phyloP scores from a whole-genome alignment of 2,888 invertebrate genomes.

The Chrysolina haemoptera region DNA sequence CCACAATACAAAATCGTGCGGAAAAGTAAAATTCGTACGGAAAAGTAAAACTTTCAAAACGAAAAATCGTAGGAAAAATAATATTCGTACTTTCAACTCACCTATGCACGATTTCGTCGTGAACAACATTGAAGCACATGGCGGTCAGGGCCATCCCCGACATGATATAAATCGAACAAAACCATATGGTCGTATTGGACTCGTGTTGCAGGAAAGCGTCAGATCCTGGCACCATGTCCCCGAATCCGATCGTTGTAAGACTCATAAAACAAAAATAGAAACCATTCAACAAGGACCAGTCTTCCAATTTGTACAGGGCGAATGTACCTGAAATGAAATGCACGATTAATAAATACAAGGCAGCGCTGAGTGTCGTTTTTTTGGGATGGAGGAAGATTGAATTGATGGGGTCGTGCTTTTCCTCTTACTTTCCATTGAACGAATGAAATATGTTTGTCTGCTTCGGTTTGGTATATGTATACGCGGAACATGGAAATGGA shows the following conservation, averaged over 20 bases:
- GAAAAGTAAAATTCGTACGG: too few species aligned
- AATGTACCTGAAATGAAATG: slow-evolving; percentile 65
- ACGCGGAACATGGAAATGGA: neutral
- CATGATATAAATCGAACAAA: slow-evolving; percentile 90
- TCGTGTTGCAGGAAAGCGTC: slow-evolving; percentile 74
- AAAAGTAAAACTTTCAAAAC: too few species aligned
- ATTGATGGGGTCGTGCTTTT: slow-evolving; percentile 2
- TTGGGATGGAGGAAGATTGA: neutral
- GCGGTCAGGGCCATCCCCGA: slow-evolving; percentile 90
- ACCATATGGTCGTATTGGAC: slow-evolving; percentile 85
- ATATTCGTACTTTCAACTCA: slow-evolving; percentile 28
- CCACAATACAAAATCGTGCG: too few species aligned
- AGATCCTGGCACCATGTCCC: slow-evolving; percentile 86
- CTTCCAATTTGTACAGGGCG: slow-evolving; percentile 90
- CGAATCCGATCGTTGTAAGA: slow-evolving; percentile 92
- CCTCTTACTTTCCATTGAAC: neutral
- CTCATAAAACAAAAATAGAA: slow-evolving; percentile 98
- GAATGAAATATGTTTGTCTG: neutral
- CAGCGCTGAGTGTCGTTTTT: neutral
- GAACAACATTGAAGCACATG: slow-evolving; percentile 92
- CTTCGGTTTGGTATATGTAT: neutral
- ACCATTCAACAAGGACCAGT: slow-evolving; percentile 91
- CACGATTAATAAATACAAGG: slow-evolving; percentile 1
- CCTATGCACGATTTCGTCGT: slow-evolving; percentile 90
- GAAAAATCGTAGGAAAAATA: too few species aligned